Evolutionary conservation across 2,888 invertebrate species (phyloP), one percentile per base, ranked within the genome.

Genomic region (Morinoia aosen): DNA sequence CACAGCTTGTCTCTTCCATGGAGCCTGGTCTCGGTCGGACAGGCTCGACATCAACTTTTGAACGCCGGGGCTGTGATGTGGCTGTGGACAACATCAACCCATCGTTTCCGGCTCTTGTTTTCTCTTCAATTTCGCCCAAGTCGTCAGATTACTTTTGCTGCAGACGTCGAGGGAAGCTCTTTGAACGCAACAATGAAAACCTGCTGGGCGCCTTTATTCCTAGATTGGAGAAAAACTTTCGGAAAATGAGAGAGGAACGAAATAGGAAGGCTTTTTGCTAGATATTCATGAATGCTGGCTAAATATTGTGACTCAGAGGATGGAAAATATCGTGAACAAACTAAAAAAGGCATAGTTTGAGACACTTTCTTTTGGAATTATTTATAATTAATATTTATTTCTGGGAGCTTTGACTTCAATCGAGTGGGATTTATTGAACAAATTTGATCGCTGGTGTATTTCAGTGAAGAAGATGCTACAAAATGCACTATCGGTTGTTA

Each of bases 51-150:
- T 76, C 76, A 76, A 76, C 76, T 76, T 76, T 76, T 76, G 76
- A 76, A 76, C 76, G 25, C 76, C 76, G 76, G 76, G 8, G 25
- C 76, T 33, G 76, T 25, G 76, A 76, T 76, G 76, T 33, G 33
- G 76, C 76, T 76, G 8, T 33, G 10, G 76, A 76, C 19, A 16
- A 33, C 76, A 76, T 76, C 76, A 76, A 33, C 76, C 76, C 76
- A 16, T 76, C 76, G 76, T 76, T 76, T 76, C 76, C 76, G 19
- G 76, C 76, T 76, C 76, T 33, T 76, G 76, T 76, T 76, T 76
- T 76, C 76, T 76, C 76, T 76, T 76, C 76, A 76, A 76, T 76
- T 76, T 76, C 76, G 76, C 76, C 76, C 76, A 76, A 76, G 33
- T 33, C 76, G 19, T 76, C 76, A 33, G 76, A 76, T 76, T 76